Conservation (phyloP, 64 coral and sea anemone genomes). For the Montipora sp. region DNA sequence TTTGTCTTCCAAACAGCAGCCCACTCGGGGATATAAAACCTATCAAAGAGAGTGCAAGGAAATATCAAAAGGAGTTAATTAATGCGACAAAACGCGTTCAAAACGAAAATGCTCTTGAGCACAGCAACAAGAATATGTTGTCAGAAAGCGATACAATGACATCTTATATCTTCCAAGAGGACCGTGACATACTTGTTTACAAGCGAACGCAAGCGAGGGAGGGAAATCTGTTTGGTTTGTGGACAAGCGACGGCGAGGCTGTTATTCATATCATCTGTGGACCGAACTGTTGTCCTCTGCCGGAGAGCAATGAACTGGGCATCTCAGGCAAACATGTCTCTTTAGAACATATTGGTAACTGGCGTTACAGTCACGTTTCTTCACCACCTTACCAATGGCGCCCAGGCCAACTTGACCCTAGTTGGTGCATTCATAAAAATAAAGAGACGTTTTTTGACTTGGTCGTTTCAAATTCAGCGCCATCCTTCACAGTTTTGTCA, state of each 20-base stretch:
- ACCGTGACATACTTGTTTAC: slow-evolving; percentile 24
- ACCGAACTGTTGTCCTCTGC: background rate
- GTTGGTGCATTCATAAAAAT: background rate
- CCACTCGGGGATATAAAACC: background rate
- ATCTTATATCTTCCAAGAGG: background rate
- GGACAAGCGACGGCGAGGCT: slow-evolving; percentile 70
- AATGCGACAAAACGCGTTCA: background rate
- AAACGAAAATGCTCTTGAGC: background rate
- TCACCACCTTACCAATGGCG: background rate
- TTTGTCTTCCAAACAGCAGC: background rate
- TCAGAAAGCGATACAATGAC: background rate
- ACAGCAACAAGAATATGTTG: background rate
- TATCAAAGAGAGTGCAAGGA: no score
- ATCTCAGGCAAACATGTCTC: background rate
- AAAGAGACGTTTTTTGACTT: background rate
- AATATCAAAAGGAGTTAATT: background rate
- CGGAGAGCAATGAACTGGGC: background rate
- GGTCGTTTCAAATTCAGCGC: background rate
- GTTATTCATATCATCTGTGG: slow-evolving; percentile 63
- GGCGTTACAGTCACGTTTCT: background rate
- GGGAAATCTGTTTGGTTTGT: slow-evolving; percentile 75
- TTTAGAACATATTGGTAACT: slow-evolving; percentile 13
- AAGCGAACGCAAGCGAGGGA: background rate
- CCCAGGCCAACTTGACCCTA: background rate
- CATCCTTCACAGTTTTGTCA: background rate